Evolutionary conservation across 23 tunicate species (phyloP), one percentile per base, ranked within the genome.

Genomic region (Styela plicata): DNA sequence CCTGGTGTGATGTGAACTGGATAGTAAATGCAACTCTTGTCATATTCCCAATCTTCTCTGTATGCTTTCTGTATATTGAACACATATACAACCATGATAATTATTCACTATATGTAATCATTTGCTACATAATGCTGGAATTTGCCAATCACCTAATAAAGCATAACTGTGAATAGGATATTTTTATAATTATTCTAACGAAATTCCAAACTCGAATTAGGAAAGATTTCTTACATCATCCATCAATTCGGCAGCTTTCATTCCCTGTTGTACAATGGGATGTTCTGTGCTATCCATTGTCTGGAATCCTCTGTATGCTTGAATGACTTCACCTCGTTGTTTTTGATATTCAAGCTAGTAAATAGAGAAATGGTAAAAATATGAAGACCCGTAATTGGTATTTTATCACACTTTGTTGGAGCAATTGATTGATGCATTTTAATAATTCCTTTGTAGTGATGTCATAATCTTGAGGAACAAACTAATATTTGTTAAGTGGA

Each of bases 31-130:
- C 81, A 27, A 28, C 70, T 65, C 65, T 93, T 94, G 79, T 91
- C 99, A 44, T 80, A 44, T 75, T 87, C 94, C 93, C 96, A 96
- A 52, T 96, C 99, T 78, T 91, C 94, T 74, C 74, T 84, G 88
- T 96, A 96, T 21, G 83, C 83, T 78, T 87, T 87, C 93, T 96
- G 85, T 25, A 31, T n/a, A n/a, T n/a, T n/a, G n/a, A n/a, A n/a
- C n/a, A n/a, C n/a, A n/a, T n/a, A n/a, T n/a, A n/a, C n/a, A n/a
- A n/a, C n/a, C n/a, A n/a, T n/a, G n/a, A n/a, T n/a, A n/a, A n/a
- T n/a, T n/a, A n/a, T n/a, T n/a, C n/a, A n/a, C n/a, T n/a, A n/a
- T n/a, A n/a, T n/a, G n/a, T n/a, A n/a, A n/a, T n/a, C n/a, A n/a
- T n/a, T n/a, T n/a, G n/a, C n/a, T n/a, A n/a, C n/a, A n/a, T n/a